A percentile compares a stretch with the other conserved stretches of the same genome.
phyloP scores from a whole-genome alignment of 2,797 vertebrate genomes.

The Hemibagrus guttatus region DNA sequence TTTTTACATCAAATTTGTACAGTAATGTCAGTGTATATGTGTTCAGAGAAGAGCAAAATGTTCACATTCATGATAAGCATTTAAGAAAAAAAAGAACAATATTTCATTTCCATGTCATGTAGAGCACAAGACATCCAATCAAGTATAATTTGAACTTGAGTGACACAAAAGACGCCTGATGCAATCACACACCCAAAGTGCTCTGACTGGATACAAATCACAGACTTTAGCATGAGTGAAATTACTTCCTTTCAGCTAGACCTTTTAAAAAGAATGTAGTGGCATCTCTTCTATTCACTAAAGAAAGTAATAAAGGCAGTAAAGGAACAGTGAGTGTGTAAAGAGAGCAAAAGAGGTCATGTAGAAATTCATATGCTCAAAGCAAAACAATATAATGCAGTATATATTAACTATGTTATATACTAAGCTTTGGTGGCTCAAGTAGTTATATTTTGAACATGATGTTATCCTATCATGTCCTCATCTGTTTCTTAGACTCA shows the following conservation, averaged over 20 bases:
- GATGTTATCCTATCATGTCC: no score
- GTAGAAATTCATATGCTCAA: not conserved
- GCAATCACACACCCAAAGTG: not conserved
- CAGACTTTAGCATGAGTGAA: not conserved
- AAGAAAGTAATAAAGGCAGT: not conserved
- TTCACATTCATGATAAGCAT: not conserved
- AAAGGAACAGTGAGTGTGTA: constrained; percentile 1
- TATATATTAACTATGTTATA: not conserved
- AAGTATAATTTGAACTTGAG: not conserved
- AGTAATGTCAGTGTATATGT: not conserved
- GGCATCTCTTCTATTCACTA: not conserved
- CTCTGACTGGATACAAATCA: constrained; percentile 14
- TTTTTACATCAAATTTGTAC: not conserved
- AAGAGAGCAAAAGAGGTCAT: constrained; percentile 15
- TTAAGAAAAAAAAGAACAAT: not conserved
- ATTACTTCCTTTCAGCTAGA: constrained; percentile 9
- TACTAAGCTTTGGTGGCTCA: not conserved
- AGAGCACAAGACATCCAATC: not conserved
- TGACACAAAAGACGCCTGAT: constrained; percentile 16
- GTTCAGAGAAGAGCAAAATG: not conserved
- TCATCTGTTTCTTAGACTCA: no score
- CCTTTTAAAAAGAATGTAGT: constrained; percentile 13
- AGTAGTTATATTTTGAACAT: not conserved
- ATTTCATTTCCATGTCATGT: not conserved
- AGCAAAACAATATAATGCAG: not conserved